Conservation (phyloP, 1,140 invertebrate genomes). For the Agrilus planipennis region DNA sequence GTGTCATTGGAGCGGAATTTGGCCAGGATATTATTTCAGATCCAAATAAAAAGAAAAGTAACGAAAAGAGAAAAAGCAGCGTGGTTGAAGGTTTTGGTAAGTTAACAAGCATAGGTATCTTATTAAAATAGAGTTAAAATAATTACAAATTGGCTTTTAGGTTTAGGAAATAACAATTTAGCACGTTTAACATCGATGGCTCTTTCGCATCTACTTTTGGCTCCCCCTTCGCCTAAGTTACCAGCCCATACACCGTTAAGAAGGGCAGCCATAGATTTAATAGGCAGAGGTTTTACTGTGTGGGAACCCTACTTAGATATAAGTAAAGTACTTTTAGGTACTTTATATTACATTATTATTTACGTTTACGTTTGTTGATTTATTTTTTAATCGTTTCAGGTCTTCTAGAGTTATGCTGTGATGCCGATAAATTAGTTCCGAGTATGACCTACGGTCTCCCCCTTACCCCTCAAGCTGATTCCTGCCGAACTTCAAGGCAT, state of each 20-base stretch:
- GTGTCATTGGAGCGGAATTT: constrained; percentile 96
- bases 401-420: constrained; percentile 87
- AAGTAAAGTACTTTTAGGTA: constrained; percentile 74
- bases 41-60: constrained; percentile 43
- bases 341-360: constrained; percentile 7
- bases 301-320: constrained; percentile 99
- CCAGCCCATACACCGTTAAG: constrained; percentile 82
- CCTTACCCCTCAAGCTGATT: constrained; percentile 87
- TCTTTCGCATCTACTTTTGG: constrained; percentile 83
- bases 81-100: constrained; percentile 55
- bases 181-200: constrained; percentile 88
- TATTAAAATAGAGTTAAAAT: background rate
- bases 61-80: constrained; percentile 62
- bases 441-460: constrained; percentile 93
- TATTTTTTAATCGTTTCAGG: constrained; percentile 40
- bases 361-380: background rate
- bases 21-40: constrained; percentile 71
- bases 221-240: constrained; percentile 66
- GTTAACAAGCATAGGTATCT: background rate
- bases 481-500: constrained; percentile 89
- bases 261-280: constrained; percentile 90
- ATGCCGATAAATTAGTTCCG: constrained; percentile 83
- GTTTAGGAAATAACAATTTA: constrained; percentile 82
- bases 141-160: constrained; percentile 43
- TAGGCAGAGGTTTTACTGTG: constrained; percentile 92